These are phyloP conservation scores for Boloria selene DNA, from an alignment of 2,888 invertebrate genomes.

Conservation along the genomic window DNA sequence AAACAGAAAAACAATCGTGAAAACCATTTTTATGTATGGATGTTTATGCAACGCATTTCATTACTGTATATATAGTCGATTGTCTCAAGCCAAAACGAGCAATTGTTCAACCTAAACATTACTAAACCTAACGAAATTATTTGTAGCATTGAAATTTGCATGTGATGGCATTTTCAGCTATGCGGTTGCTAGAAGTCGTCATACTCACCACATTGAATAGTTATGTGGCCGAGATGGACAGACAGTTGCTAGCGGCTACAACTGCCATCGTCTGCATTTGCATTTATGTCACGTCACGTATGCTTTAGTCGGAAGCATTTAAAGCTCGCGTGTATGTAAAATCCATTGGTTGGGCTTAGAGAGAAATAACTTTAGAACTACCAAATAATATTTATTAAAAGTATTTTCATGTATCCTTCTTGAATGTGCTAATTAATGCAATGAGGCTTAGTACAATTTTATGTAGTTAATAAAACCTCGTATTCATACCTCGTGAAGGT, in stretches of 20 bases:
- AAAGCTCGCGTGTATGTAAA: conserved; percentile 7
- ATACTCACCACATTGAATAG: conserved; percentile 13
- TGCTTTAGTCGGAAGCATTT: conserved; percentile 29
- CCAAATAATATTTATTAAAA: not conserved
- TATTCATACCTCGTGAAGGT: too few relatives aligned
- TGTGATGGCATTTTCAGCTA: conserved; percentile 18
- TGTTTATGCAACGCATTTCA: too few relatives aligned
- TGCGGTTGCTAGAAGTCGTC: conserved; percentile 16
- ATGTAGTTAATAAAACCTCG: too few relatives aligned
- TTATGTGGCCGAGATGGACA: conserved; percentile 22
- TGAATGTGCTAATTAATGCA: too few relatives aligned
- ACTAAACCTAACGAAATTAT: conserved; percentile 1
- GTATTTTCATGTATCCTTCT: not conserved
- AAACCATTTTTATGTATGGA: too few relatives aligned
- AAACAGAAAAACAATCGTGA: too few relatives aligned
- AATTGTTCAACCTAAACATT: not conserved
- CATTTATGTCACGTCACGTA: conserved; percentile 31
- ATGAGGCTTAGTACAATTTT: too few relatives aligned
- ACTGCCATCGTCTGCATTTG: conserved; percentile 30
- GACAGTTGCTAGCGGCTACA: conserved; percentile 21
- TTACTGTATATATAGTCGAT: too few relatives aligned
- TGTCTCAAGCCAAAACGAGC: not conserved
- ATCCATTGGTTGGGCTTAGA: conserved; percentile 2
- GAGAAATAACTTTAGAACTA: not conserved
- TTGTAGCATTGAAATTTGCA: not conserved